A percentile compares a stretch with the other conserved stretches of the same genome.
Evolutionary conservation across 2,888 invertebrate genomes (phyloP).

Genomic region (Clostera curtula): DNA sequence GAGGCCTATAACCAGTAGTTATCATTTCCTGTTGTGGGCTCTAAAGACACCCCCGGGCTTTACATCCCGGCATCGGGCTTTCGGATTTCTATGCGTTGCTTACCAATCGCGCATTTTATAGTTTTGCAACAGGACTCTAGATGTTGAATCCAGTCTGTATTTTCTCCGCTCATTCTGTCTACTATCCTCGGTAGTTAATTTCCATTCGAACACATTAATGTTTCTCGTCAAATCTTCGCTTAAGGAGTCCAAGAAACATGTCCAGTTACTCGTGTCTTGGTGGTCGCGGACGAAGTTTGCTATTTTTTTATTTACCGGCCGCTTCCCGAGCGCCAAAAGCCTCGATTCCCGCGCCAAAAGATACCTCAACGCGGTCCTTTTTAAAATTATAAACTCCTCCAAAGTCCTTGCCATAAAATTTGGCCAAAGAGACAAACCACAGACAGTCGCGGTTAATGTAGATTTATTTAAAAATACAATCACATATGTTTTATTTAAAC

Average conservation of each 20-base stretch:
- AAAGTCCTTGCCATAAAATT: slow-evolving; percentile 50
- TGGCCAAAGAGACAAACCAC: too few relatives aligned
- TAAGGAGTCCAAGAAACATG: slow-evolving; percentile 43
- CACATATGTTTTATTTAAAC: too few relatives aligned
- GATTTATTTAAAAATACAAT: too few relatives aligned
- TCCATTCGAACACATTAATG: slow-evolving; percentile 46
- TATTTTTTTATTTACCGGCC: slow-evolving; percentile 54
- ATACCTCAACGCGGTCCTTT: slow-evolving; percentile 45
- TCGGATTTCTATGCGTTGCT: slow-evolving; percentile 12
- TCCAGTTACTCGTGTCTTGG: slow-evolving; percentile 40
- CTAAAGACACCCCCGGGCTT: too few relatives aligned
- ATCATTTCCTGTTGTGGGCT: too few relatives aligned
- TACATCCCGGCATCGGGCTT: too few relatives aligned
- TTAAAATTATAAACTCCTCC: slow-evolving; percentile 50
- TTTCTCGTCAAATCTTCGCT: slow-evolving; percentile 57
- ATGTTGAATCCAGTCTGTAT: slow-evolving; percentile 30
- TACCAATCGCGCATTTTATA: slow-evolving; percentile 27
- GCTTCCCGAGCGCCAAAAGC: slow-evolving; percentile 45
- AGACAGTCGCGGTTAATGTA: too few relatives aligned
- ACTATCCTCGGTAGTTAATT: slow-evolving; percentile 16
- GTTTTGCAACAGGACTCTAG: slow-evolving; percentile 24
- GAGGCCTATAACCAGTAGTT: too few relatives aligned
- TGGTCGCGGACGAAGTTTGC: slow-evolving; percentile 43
- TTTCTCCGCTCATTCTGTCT: slow-evolving; percentile 17
- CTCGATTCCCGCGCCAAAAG: slow-evolving; percentile 48